Conservation (phyloP, 2,113 vertebrate species). For the Syngnathus scovelli region DNA sequence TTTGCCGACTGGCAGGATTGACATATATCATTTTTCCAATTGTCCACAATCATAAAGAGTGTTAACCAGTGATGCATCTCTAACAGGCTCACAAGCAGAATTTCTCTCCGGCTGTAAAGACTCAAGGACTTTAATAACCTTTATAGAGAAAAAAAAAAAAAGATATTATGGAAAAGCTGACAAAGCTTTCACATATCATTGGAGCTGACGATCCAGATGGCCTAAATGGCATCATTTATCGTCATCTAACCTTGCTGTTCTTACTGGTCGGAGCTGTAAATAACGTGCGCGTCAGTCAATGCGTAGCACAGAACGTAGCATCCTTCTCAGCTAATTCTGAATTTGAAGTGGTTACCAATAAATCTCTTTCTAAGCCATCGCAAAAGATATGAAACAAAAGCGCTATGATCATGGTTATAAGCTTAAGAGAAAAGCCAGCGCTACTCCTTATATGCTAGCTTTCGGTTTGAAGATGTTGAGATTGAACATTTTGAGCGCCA, state of each 20-base stretch:
- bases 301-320: no score
- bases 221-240: not conserved
- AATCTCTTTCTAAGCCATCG: not conserved
- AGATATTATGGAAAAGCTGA: not conserved
- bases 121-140: not conserved
- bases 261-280: not conserved
- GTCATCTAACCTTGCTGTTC: not conserved
- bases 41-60: not conserved
- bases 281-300: not conserved
- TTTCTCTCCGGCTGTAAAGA: slow-evolving; percentile 2
- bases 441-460: no score
- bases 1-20: slow-evolving; percentile 5
- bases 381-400: not conserved
- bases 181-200: not conserved
- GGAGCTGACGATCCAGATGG: not conserved
- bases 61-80: not conserved
- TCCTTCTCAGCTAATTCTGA: not conserved
- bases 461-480: no score
- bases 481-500: not conserved
- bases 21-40: not conserved
- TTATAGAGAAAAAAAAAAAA: not conserved
- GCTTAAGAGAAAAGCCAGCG: no score
- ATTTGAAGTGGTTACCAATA: not conserved
- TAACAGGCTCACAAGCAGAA: not conserved
- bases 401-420: no score